Base-by-base conservation (phyloP, 2,888 invertebrate species). In the Dinocampus coccinellae region DNA sequence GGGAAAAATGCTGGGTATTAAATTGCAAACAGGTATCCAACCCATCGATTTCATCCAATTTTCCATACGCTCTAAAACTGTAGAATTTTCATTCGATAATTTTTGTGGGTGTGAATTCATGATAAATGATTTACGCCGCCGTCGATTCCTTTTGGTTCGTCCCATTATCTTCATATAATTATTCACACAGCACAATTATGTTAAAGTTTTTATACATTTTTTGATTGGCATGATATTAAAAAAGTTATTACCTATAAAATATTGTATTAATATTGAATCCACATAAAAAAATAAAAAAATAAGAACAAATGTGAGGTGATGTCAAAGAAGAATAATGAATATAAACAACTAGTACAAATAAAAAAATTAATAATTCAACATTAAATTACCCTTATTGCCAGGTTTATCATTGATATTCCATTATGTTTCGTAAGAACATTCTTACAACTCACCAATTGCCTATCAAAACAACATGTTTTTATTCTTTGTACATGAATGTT, bases 1-100 rank as follows among this genome's bases (percentile, higher is more conserved):
- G 29, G 88, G 76, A 85, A 94, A 95, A 70, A 89, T 80, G 63
- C 74, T 71, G 22, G 84, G 82, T 53, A 73, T 71, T 70, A 85
- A 79, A 73, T 80, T 26, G 69, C 75, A 77, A 64, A 73, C 73
- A 11, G 79, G 75, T 42, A 63, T 76, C 80, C 81, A 82, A 64
- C 80, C 77, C 29, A 80, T 66, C 6, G 64, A 72, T 69, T 75
- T 57, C 81, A 86, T 81, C 85, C 84, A 85, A 61, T 73, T 73
- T 64, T 77, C 78, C 75, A 86, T 78, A 52, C 70, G 73, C 53
- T 62, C 69, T 57, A 80, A 69, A 73, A 74, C 65, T 26, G 76
- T 72, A 57, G 77, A 76, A 34, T 72, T 74, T 33, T 79, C 75
- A 16, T 69, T 60, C 57, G 69, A 39, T 68, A 69, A 70, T 58